Evolutionary conservation across 1,140 invertebrate genomes (phyloP).

Genomic region (Orius insidiosus): DNA sequence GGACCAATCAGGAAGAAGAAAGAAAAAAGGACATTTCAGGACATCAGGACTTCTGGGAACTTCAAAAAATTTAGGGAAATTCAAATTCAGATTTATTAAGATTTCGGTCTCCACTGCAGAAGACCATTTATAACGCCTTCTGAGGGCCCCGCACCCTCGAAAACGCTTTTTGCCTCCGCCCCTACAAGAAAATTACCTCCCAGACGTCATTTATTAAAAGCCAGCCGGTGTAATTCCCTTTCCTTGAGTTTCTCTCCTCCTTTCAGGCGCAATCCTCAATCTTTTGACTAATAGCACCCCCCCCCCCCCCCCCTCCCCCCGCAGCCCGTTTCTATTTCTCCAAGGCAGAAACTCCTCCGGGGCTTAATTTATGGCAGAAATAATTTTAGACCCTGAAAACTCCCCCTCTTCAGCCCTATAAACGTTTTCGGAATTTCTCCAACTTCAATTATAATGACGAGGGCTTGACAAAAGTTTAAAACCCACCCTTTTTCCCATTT

Average conservation of each 20-base stretch:
- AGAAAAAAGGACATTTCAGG: no score
- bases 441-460: no score
- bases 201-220: constrained; percentile 12
- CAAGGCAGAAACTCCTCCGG: constrained; percentile 1
- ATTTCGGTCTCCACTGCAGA: no score
- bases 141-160: not conserved
- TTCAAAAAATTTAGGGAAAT: no score
- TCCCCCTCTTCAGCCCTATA: no score
- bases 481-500: no score
- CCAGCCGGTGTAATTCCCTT: constrained; percentile 7
- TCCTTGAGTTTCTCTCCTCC: not conserved
- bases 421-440: no score
- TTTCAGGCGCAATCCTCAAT: constrained; percentile 10
- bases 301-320: not conserved
- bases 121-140: not conserved
- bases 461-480: no score
- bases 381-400: constrained; percentile 6
- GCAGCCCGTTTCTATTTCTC: not conserved
- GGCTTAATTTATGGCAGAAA: constrained; percentile 6
- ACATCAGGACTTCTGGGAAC: no score
- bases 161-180: not conserved
- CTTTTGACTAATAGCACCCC: constrained; percentile 8
- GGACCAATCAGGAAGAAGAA: no score
- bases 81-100: no score
- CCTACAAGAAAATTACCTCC: constrained; percentile 8